A percentile compares a stretch with the other conserved stretches of the same genome.
These are phyloP conservation scores for Melanotus villosus DNA, from an alignment of 2,888 invertebrate species.

Conservation along the genomic window DNA sequence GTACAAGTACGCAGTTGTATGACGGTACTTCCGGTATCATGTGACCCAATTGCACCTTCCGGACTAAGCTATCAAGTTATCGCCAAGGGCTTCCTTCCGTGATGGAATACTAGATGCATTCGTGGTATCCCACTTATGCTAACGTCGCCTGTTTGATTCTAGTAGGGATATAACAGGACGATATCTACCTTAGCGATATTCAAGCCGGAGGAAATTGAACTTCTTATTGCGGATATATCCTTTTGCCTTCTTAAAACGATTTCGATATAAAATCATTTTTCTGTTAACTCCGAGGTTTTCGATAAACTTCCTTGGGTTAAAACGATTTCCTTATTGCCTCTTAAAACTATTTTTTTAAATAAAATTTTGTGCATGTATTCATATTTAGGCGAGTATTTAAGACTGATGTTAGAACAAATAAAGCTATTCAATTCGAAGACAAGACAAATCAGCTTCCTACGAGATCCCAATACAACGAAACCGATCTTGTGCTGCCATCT, in stretches of 20 bases:
- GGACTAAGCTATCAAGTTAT: conserved; percentile 43
- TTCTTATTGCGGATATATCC: conserved; percentile 27
- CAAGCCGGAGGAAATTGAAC: conserved; percentile 33
- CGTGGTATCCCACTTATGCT: conserved; percentile 34
- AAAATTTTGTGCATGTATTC: no score
- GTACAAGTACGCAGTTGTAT: conserved; percentile 26
- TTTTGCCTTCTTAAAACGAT: conserved; percentile 10
- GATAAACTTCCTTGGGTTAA: no score
- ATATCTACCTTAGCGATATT: conserved; percentile 23
- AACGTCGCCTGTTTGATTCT: conserved; percentile 9
- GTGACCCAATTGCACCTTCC: conserved; percentile 47
- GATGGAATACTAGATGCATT: conserved; percentile 35
- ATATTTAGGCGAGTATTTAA: no score
- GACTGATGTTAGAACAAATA: no score
- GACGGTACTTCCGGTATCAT: conserved; percentile 45
- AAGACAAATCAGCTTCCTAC: no score
- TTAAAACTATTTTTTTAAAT: not conserved
- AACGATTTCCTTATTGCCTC: not conserved
- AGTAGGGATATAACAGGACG: conserved; percentile 18
- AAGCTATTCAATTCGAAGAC: no score
- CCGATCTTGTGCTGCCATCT: no score
- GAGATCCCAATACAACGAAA: no score
- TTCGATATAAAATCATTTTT: conserved; percentile 5
- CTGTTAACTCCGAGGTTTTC: no score
- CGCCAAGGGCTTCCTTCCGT: conserved; percentile 47